phyloP scores from a whole-genome alignment of 2,888 invertebrate genomes.

The Drosophila anomelani region DNA sequence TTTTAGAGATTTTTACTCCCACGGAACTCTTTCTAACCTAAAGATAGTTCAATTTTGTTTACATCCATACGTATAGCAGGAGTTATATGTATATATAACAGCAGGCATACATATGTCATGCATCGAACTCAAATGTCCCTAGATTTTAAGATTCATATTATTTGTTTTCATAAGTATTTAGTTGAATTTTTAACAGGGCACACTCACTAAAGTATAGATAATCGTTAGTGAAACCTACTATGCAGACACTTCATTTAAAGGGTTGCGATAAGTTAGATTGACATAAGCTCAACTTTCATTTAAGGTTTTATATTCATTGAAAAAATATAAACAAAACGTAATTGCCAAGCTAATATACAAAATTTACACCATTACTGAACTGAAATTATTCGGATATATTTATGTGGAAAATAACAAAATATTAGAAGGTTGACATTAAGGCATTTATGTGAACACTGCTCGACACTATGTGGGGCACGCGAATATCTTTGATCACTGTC shows the following conservation, averaged over 20 bases:
- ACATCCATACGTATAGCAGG: background rate
- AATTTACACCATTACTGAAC: background rate
- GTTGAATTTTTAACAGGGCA: background rate
- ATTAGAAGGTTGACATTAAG: background rate
- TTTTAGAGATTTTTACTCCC: background rate
- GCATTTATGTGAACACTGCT: background rate
- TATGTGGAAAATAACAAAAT: background rate
- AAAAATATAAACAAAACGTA: background rate
- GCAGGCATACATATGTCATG: background rate
- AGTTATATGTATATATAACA: background rate
- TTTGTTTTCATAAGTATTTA: background rate
- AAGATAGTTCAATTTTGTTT: conserved; percentile 6
- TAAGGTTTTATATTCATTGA: background rate
- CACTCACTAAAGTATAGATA: background rate
- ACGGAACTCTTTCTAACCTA: conserved; percentile 1
- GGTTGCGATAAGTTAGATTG: background rate
- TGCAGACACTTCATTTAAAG: background rate
- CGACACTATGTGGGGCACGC: background rate
- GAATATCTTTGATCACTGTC: conserved; percentile 10
- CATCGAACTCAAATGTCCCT: background rate
- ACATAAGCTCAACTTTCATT: background rate
- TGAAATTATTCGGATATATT: background rate
- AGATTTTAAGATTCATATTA: background rate
- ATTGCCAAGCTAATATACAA: background rate
- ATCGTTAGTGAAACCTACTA: background rate